Evolutionary conservation across 2,797 vertebrate genomes (phyloP).

Genomic region (Spinus pinus): DNA sequence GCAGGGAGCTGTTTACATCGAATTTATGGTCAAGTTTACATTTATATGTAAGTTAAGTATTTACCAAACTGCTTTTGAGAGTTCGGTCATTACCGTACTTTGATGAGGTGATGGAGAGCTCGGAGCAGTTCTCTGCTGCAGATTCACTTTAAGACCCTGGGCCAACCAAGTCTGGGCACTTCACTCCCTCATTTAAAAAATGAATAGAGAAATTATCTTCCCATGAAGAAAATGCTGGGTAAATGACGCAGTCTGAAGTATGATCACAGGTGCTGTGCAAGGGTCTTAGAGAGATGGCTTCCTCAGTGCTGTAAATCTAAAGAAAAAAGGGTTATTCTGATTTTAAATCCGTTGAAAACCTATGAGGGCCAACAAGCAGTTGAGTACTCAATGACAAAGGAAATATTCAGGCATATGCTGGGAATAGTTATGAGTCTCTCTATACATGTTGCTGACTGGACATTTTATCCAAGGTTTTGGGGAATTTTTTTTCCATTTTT

Average conservation of each 20-base stretch:
- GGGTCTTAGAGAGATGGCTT: not conserved
- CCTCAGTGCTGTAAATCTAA: not conserved
- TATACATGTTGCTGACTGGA: not conserved
- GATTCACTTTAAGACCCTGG: not conserved
- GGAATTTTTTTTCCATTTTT: not conserved
- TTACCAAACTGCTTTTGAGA: not conserved
- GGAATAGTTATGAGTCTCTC: rapidly evolving
- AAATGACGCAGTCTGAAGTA: not conserved
- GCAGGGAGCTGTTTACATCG: not conserved
- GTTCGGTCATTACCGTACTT: not conserved
- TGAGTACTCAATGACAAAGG: not conserved
- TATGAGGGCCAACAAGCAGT: not conserved
- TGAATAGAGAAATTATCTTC: not conserved
- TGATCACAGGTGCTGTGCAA: not conserved
- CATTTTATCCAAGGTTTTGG: not conserved
- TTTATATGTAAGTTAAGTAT: not conserved
- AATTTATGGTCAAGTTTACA: not conserved
- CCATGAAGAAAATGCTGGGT: not conserved
- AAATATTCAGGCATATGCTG: not conserved
- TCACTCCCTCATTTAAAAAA: not conserved
- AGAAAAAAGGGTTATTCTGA: not conserved
- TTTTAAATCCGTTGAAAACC: not conserved
- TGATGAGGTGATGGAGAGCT: not conserved
- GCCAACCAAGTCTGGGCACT: not conserved
- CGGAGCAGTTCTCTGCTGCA: not conserved